Evolutionary conservation across 2,113 vertebrate genomes (phyloP).

Genomic region (Hylia prasina): DNA sequence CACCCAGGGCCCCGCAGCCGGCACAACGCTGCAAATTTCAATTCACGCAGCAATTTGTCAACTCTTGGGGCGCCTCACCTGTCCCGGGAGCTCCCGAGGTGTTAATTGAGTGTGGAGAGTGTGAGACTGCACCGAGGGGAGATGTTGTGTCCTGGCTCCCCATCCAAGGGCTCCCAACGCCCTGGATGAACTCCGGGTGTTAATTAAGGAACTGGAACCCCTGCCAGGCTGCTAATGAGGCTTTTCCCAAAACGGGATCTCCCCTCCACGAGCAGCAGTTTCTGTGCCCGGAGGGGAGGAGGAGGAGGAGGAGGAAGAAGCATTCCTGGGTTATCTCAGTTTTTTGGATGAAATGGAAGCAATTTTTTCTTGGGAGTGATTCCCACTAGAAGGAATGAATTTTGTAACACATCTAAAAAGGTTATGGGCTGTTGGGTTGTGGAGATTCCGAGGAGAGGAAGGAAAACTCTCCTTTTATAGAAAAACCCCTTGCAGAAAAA

Average conservation of each 20-base stretch:
- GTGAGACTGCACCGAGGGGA: neutral
- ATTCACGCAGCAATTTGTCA: neutral
- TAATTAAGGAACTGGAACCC: neutral
- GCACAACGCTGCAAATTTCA: neutral
- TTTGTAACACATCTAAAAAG: neutral
- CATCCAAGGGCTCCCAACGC: neutral
- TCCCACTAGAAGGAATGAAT: neutral
- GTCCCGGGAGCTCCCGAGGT: neutral
- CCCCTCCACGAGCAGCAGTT: neutral
- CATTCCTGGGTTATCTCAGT: neutral
- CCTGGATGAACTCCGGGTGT: neutral
- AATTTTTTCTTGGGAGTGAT: neutral
- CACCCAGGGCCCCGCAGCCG: neutral
- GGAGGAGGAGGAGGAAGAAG: neutral
- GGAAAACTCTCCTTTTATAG: neutral
- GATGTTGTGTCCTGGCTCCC: neutral
- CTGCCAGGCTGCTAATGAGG: neutral
- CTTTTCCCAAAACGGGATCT: neutral
- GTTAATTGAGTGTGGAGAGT: neutral
- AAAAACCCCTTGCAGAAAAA: neutral
- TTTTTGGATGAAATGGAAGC: neutral
- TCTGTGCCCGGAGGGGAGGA: neutral
- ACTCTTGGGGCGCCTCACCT: neutral
- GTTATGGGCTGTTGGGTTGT: neutral
- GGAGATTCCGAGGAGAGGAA: neutral